Percentiles rank a stretch among this genome's conserved stretches.
Conservation (phyloP, 2,888 invertebrate species). For the Gastracanthus pulcherrimus region DNA sequence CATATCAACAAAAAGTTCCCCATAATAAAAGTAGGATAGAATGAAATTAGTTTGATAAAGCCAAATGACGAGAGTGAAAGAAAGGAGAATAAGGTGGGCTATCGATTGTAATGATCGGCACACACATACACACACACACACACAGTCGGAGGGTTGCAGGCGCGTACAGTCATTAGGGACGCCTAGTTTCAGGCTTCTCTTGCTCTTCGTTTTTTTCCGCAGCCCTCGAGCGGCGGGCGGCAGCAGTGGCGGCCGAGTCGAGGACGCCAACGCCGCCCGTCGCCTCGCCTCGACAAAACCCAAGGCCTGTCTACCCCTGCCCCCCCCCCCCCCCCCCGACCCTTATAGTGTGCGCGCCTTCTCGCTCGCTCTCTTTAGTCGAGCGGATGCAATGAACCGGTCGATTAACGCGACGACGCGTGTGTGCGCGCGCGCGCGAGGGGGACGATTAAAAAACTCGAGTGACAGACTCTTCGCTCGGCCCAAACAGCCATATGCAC, state of each 20-base stretch:
- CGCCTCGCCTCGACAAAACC: not conserved
- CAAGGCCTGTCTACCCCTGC: conserved; percentile 14
- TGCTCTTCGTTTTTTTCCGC: conserved; percentile 44
- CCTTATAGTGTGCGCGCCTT: not conserved
- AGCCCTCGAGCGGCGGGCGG: no score
- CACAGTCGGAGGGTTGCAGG: no score
- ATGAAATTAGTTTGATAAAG: conserved; percentile 2
- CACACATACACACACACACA: conserved; percentile 14
- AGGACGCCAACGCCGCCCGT: conserved; percentile 57
- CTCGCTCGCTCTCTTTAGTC: conserved; percentile 1
- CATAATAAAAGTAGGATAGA: not conserved
- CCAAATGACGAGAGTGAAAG: not conserved
- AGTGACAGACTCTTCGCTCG: no score
- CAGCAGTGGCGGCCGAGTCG: conserved; percentile 48
- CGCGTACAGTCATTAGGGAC: conserved; percentile 72
- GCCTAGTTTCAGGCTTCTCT: conserved; percentile 62
- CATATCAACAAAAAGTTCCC: no score
- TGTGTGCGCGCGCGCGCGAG: not conserved
- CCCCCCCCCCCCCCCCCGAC: not conserved
- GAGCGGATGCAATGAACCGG: conserved; percentile 44
- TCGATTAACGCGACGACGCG: conserved; percentile 47
- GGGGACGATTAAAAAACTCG: conserved; percentile 7
- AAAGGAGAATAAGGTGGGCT: conserved; percentile 62
- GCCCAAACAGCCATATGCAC: no score
- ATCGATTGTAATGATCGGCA: conserved; percentile 75